Evolutionary conservation across 2,113 vertebrate species (phyloP).

Genomic region (Pituophis catenifer): DNA sequence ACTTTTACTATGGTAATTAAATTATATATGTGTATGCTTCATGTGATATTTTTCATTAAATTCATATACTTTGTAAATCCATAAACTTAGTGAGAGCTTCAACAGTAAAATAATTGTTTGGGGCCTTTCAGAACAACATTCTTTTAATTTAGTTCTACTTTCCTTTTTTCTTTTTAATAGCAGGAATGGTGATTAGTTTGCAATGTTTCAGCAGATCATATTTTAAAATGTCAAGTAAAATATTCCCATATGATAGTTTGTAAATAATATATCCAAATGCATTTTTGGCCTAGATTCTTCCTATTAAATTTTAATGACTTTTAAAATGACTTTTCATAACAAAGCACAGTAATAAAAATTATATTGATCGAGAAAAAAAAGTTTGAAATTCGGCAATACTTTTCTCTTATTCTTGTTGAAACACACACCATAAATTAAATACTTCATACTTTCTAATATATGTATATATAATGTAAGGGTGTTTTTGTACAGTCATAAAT

Average conservation of each 20-base stretch:
- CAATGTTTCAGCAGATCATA: constrained; percentile 20
- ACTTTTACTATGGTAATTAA: constrained; percentile 17
- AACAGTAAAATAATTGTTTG: constrained; percentile 37
- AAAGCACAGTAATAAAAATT: constrained; percentile 36
- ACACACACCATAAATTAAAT: background rate
- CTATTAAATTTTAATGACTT: constrained; percentile 36
- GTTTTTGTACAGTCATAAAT: background rate
- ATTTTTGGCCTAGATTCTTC: constrained; percentile 40
- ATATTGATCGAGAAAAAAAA: background rate
- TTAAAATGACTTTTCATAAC: constrained; percentile 25
- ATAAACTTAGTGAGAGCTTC: background rate
- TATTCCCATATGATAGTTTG: constrained; percentile 23
- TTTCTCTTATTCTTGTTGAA: constrained; percentile 7
- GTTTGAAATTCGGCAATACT: constrained; percentile 10
- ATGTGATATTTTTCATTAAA: constrained; percentile 15
- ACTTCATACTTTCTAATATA: background rate
- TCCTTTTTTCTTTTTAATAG: background rate
- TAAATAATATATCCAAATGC: constrained; percentile 57
- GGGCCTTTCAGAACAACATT: constrained; percentile 21
- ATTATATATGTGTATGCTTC: constrained; percentile 16
- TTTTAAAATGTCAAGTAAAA: constrained; percentile 45
- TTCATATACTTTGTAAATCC: constrained; percentile 21
- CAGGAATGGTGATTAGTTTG: constrained; percentile 20
- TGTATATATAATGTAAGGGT: background rate
- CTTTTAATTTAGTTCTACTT: constrained; percentile 32